Base-by-base conservation (phyloP, 2,888 invertebrate genomes). In the Norana najaformis region DNA sequence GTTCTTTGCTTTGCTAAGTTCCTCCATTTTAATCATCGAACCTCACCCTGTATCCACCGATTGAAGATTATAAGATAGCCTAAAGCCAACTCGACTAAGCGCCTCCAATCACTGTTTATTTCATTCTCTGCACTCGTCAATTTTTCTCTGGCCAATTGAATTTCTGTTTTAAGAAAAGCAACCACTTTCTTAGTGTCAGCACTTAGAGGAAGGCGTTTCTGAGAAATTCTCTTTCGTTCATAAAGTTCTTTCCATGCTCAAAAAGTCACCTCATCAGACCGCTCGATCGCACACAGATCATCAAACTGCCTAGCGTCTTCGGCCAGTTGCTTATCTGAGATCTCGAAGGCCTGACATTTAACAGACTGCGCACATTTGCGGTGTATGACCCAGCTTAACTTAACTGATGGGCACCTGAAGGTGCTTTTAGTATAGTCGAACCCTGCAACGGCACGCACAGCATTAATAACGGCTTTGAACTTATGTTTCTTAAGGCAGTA, bases 41-140 rank as follows among this genome's bases (percentile, higher is more conserved):
- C 89, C 34, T 89, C 89, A 69, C 89, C 82, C n/a, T 53, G 41
- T 16, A 41, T 13, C 34, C 89, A 18, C 34, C 82, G 14, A 36
- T 89, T 89, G 35, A 89, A 89, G 30, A 47, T 16, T 20, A 89
- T 47, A 16, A 89, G 47, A 16, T 89, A 53, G 13, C 18, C 36
- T 20, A 89, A 34, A 23, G 35, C 69, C 16, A 18, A 14, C 38
- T 89, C 89, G 14, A 37, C 36, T 39, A 88, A 38, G 20, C 20
- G 16, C 20, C 35, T 34, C 36, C 39, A 39, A 85, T 18, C 34
- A 20, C 14, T 18, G 18, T n/a, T n/a, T 85, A 16, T 85, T 20
- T 35, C 85, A 20, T 85, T 14, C 18, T 14, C 18, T 20, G 18
- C 18, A 34, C 18, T 35, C 18, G 34, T 85, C 14, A 85, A n/a